Conservation (phyloP, 2,113 vertebrate genomes). For the Elgaria multicarinata region DNA sequence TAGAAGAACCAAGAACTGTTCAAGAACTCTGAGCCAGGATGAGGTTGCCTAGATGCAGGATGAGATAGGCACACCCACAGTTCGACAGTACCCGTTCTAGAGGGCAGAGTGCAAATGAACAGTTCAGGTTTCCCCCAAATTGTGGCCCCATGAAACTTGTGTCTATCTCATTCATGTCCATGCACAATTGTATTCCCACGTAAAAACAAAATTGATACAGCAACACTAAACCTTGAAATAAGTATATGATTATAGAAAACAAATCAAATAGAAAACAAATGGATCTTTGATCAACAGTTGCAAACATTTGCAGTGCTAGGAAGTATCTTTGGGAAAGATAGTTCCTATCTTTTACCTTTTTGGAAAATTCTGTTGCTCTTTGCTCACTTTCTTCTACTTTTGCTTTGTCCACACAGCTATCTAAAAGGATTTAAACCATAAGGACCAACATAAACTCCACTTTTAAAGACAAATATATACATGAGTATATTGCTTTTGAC, state of each 20-base stretch:
- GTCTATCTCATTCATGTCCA: neutral
- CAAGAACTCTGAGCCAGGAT: neutral
- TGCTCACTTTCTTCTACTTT: constrained; percentile 96
- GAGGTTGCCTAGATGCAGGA: neutral
- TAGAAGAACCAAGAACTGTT: neutral
- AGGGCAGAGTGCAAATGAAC: neutral
- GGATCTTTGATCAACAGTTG: neutral
- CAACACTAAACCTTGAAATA: constrained; percentile 76
- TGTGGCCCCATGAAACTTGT: neutral
- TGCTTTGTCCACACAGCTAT: constrained; percentile 94
- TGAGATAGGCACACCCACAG: neutral
- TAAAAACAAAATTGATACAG: constrained; percentile 65
- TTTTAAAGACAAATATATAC: neutral
- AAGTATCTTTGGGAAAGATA: too few relatives aligned
- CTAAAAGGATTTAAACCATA: constrained; percentile 73
- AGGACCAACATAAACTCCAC: neutral
- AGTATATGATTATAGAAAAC: constrained; percentile 67
- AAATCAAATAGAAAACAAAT: too few relatives aligned
- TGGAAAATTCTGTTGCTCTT: constrained; percentile 93
- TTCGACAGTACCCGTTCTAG: too few relatives aligned
- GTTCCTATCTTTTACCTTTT: constrained; percentile 89
- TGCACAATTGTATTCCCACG: neutral
- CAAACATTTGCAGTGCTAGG: neutral
- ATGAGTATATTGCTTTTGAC: neutral
- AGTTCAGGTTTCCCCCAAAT: neutral